phyloP scores from a whole-genome alignment of 2,797 vertebrate genomes.

The Eulemur albifrons region DNA sequence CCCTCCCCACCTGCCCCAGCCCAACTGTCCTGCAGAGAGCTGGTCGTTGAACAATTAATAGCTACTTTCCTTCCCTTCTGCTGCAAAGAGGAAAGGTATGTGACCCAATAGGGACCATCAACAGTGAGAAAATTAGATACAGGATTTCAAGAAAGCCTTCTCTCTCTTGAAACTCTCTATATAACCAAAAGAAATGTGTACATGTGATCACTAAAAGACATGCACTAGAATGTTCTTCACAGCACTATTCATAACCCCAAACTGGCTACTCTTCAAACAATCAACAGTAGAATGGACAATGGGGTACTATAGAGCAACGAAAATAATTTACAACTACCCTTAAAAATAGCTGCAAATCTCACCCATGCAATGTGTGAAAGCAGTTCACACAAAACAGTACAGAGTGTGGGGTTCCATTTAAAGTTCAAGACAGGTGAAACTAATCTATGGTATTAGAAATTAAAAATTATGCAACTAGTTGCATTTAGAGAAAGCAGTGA shows the following conservation, averaged over 20 bases:
- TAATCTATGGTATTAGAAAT: neutral
- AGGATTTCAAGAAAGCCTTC: neutral
- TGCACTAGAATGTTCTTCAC: neutral
- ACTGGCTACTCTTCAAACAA: neutral
- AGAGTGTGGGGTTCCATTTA: neutral
- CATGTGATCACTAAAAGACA: neutral
- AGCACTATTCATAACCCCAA: neutral
- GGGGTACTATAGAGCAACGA: neutral
- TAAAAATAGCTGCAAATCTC: neutral
- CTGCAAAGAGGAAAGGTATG: neutral
- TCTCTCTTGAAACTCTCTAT: neutral
- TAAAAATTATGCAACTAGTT: neutral
- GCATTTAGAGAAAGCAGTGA: neutral
- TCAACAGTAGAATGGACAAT: neutral
- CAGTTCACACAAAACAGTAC: neutral
- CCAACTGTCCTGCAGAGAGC: neutral
- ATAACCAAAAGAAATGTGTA: neutral
- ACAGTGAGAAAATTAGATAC: neutral
- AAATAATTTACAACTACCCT: neutral
- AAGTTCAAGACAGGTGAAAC: neutral
- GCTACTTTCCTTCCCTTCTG: neutral
- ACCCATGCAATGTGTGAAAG: neutral
- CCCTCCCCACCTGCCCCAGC: neutral
- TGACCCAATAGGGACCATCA: neutral
- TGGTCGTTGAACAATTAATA: neutral